Percentiles rank a stretch among this genome's conserved stretches.
phyloP scores from a whole-genome alignment of 1,140 invertebrate species.

The Lysiphlebus fabarum region DNA sequence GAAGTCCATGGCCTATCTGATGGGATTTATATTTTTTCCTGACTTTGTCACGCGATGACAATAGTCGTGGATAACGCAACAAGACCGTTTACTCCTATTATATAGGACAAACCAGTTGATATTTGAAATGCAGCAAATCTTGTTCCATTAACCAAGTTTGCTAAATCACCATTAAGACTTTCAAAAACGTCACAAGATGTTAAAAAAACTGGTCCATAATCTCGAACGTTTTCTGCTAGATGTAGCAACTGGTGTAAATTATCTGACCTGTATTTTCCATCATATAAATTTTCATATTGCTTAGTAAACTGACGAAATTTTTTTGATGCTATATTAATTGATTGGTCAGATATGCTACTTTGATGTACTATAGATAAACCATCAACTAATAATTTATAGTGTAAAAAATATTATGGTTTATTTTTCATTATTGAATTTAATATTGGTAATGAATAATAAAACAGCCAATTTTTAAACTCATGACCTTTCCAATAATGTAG shows the following conservation, averaged over 20 bases:
- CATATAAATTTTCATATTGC: constrained; percentile 17
- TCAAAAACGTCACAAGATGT: too few relatives aligned
- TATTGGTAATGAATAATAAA: constrained; percentile 19
- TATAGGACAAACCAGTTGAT: too few relatives aligned
- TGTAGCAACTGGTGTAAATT: constrained; percentile 18
- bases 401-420: constrained; percentile 10
- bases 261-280: background rate
- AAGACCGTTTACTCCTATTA: too few relatives aligned
- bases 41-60: too few relatives aligned
- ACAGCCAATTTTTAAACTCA: constrained; percentile 17
- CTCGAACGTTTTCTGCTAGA: constrained; percentile 8
- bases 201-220: background rate
- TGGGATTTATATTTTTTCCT: too few relatives aligned
- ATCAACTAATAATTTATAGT: constrained; percentile 15
- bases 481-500: constrained; percentile 20
- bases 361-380: constrained; percentile 11
- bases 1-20: too few relatives aligned
- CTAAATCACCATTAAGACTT: too few relatives aligned
- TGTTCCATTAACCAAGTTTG: too few relatives aligned
- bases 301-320: constrained; percentile 2
- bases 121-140: too few relatives aligned
- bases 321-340: constrained; percentile 6
- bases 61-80: too few relatives aligned
- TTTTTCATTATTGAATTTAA: constrained; percentile 14
- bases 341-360: background rate